phyloP scores from a whole-genome alignment of 1,140 invertebrate genomes.

The Drosophila seguyi region DNA sequence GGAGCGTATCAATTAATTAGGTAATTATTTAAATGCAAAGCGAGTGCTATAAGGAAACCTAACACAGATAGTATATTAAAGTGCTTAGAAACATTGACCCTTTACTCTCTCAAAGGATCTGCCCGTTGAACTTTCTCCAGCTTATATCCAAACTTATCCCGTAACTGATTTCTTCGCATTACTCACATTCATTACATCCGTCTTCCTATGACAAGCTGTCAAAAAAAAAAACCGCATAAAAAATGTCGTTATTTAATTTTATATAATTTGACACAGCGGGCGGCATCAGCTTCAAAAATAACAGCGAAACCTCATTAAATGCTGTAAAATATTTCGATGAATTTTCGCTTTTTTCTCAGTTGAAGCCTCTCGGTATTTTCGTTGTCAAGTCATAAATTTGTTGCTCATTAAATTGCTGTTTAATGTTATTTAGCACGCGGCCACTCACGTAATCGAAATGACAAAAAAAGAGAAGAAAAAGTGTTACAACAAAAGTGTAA shows the following conservation, averaged over 20 bases:
- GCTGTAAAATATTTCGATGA: conserved; percentile 54
- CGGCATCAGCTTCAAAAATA: conserved; percentile 14
- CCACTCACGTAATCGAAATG: conserved; percentile 72
- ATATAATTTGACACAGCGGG: conserved; percentile 57
- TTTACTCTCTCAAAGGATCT: conserved; percentile 1
- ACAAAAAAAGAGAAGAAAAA: conserved; percentile 43
- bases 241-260: conserved; percentile 62
- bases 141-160: conserved; percentile 11
- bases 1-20: conserved; percentile 10
- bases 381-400: conserved; percentile 63
- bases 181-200: conserved; percentile 48
- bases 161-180: conserved; percentile 25
- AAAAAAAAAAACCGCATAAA: conserved; percentile 15
- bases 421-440: conserved; percentile 66
- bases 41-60: neutral
- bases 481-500: conserved; percentile 24
- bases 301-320: conserved; percentile 51
- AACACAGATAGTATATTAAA: neutral
- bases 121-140: conserved; percentile 9
- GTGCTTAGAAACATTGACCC: neutral
- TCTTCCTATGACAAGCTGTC: conserved; percentile 56
- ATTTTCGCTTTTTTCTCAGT: conserved; percentile 29
- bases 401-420: conserved; percentile 61
- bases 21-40: neutral
- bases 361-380: conserved; percentile 1